Evolutionary conservation across 2,888 invertebrate genomes (phyloP).

Genomic region (Erannis defoliaria): DNA sequence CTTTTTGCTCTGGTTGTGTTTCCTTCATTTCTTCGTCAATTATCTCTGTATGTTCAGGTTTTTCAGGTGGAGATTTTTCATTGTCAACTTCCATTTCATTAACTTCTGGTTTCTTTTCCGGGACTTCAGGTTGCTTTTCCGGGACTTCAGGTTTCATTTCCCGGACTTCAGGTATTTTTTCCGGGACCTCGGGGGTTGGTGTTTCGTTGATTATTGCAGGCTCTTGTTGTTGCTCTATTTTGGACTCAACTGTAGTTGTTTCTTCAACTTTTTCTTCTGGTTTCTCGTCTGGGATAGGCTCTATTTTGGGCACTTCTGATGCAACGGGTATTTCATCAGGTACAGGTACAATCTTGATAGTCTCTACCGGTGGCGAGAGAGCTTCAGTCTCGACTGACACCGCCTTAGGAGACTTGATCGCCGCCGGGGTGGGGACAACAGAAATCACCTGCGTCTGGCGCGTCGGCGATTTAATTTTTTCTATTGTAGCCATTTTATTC

Average conservation of each 20-base stretch:
- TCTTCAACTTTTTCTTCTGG: slow-evolving; percentile 42
- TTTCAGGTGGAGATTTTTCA: slow-evolving; percentile 26
- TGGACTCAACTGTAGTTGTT: slow-evolving; percentile 28
- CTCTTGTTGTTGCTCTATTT: slow-evolving; percentile 11
- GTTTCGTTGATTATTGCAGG: not conserved
- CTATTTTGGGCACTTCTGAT: slow-evolving; percentile 58
- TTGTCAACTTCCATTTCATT: slow-evolving; percentile 45
- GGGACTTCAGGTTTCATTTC: slow-evolving; percentile 17
- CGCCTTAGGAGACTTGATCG: slow-evolving; percentile 67
- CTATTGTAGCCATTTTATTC: slow-evolving; percentile 68
- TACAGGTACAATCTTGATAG: slow-evolving; percentile 57
- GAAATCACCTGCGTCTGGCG: slow-evolving; percentile 63
- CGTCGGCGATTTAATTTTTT: slow-evolving; percentile 72
- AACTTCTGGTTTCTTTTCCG: slow-evolving; percentile 21
- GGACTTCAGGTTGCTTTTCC: slow-evolving; percentile 22
- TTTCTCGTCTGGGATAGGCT: slow-evolving; percentile 35
- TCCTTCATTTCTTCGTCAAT: slow-evolving; percentile 38
- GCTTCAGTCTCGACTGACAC: slow-evolving; percentile 68
- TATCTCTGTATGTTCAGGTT: slow-evolving; percentile 31
- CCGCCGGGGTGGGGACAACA: slow-evolving; percentile 64
- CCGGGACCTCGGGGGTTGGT: not conserved
- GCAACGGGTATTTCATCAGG: slow-evolving; percentile 62
- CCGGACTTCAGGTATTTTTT: slow-evolving; percentile 14
- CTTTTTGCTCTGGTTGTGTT: slow-evolving; percentile 23
- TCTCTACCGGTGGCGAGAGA: slow-evolving; percentile 68